These are phyloP conservation scores for Mareca strepera DNA, from an alignment of 2,797 vertebrate species.

Conservation along the genomic window DNA sequence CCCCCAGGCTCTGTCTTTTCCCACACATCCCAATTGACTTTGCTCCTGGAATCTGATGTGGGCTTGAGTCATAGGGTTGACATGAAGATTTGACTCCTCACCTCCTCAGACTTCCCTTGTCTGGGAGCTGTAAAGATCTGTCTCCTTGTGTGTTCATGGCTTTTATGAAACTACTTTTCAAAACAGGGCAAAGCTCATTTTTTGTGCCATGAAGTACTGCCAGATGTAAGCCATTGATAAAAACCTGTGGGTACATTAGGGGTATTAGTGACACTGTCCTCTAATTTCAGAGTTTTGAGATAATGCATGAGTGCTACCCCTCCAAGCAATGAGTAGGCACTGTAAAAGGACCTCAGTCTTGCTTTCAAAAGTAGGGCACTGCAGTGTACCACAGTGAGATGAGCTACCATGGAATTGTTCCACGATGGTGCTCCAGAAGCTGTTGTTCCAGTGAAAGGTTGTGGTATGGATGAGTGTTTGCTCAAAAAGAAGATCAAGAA, in stretches of 20 bases:
- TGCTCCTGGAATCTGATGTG: not conserved
- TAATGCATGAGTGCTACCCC: not conserved
- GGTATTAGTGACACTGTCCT: not conserved
- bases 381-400: rapidly evolving
- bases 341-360: not conserved
- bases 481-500: not conserved
- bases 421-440: not conserved
- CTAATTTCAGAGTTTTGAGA: not conserved
- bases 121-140: not conserved
- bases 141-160: not conserved
- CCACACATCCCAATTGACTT: not conserved
- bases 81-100: not conserved
- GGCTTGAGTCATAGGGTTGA: conserved; percentile 19
- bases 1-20: not conserved
- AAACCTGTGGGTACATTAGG: not conserved
- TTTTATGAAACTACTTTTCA: not conserved
- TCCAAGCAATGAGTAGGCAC: not conserved
- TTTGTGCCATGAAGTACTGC: not conserved
- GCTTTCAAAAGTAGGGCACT: not conserved
- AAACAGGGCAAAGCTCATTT: not conserved
- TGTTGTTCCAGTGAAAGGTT: not conserved
- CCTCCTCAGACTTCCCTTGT: not conserved
- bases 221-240: not conserved
- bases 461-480: not conserved
- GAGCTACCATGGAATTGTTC: not conserved